A percentile compares a stretch with the other conserved stretches of the same genome.
phyloP scores from a whole-genome alignment of 92 coral and sea anemone species.

The Epizoanthus ramosus region DNA sequence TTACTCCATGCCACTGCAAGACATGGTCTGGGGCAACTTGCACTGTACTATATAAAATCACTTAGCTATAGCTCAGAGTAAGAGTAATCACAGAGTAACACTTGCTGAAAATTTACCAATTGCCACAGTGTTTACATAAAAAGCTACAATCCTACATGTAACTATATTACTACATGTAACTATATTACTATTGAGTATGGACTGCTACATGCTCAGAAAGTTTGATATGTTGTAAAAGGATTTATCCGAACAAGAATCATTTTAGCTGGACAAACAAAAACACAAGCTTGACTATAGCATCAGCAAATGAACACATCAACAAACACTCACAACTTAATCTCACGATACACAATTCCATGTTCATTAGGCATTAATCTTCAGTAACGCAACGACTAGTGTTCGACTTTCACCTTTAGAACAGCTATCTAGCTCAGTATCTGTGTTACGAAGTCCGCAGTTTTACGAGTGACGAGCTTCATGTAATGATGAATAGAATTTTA shows the following conservation, averaged over 20 bases:
- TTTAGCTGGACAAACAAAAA: not conserved
- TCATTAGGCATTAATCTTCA: not conserved
- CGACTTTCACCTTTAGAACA: not conserved
- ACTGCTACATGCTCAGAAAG: not conserved
- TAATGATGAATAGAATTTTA: too few species aligned
- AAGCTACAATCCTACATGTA: too few species aligned
- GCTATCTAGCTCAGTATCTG: too few species aligned
- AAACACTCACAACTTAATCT: not conserved
- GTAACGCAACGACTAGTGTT: not conserved
- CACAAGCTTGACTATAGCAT: not conserved
- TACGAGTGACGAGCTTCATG: not conserved
- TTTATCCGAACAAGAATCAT: not conserved
- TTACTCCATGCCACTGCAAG: too few species aligned
- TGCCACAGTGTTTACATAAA: too few species aligned
- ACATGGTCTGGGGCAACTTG: too few species aligned
- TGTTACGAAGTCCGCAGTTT: not conserved
- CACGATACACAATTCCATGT: not conserved
- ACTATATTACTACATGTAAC: too few species aligned
- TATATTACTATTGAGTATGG: too few species aligned
- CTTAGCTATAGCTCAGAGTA: too few species aligned
- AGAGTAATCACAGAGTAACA: too few species aligned
- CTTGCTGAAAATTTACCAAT: too few species aligned
- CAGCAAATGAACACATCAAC: constrained; percentile 3
- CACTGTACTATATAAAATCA: too few species aligned
- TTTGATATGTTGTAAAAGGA: not conserved